Percentiles rank a stretch among this genome's conserved stretches.
phyloP scores from a whole-genome alignment of 1,140 invertebrate genomes.

The Lithobius niger region DNA sequence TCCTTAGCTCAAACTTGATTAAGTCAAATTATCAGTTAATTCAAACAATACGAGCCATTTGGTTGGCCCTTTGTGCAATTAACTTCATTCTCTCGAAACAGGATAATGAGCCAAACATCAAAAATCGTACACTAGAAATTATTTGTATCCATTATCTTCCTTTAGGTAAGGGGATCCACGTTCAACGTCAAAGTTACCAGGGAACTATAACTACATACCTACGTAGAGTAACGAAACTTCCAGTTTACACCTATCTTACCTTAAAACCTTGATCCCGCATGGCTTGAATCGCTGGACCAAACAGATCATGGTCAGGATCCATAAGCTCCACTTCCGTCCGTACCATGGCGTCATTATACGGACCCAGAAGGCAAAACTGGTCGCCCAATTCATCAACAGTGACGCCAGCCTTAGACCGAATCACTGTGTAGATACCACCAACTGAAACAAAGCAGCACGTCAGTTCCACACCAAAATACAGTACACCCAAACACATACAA shows the following conservation, averaged over 20 bases:
- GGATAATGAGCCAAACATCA: too few relatives aligned
- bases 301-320: conserved; percentile 59
- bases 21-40: too few relatives aligned
- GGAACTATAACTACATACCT: too few relatives aligned
- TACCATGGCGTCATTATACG: conserved; percentile 89
- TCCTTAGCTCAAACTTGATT: too few relatives aligned
- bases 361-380: conserved; percentile 86
- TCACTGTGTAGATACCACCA: conserved; percentile 97
- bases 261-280: conserved; percentile 79
- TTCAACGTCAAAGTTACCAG: too few relatives aligned
- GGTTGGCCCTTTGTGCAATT: too few relatives aligned
- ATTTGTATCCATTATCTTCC: too few relatives aligned
- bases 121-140: too few relatives aligned
- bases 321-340: conserved; percentile 90
- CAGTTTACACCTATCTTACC: conserved; percentile 37
- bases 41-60: too few relatives aligned
- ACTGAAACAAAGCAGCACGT: conserved; percentile 44
- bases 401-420: conserved; percentile 91
- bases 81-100: too few relatives aligned
- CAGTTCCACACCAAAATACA: neutral
- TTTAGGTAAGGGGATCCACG: too few relatives aligned
- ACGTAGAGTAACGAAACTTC: too few relatives aligned
- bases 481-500: conserved; percentile 16
- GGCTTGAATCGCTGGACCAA: conserved; percentile 63
- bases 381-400: conserved; percentile 98